Evolutionary conservation across 2,113 vertebrate species (phyloP).

Genomic region (Hemibates koningsi): DNA sequence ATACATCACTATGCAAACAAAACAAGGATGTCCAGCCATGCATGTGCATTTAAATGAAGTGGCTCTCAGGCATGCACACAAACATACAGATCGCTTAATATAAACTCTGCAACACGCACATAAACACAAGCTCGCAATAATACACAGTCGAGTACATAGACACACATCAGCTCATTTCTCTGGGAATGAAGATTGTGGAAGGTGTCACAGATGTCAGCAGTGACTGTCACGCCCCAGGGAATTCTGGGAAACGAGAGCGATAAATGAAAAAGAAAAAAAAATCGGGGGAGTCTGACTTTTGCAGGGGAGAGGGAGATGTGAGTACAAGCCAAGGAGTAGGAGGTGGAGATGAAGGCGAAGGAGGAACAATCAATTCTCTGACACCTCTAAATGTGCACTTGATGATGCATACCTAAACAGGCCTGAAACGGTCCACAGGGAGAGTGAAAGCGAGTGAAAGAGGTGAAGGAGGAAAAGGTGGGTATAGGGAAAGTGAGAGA

Average conservation of each 20-base stretch:
- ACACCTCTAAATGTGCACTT: slow-evolving; percentile 63
- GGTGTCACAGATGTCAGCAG: slow-evolving; percentile 42
- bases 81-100: not conserved
- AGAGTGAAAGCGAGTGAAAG: not conserved
- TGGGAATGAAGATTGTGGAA: not conserved
- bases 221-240: slow-evolving; percentile 28
- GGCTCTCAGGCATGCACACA: not conserved
- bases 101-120: not conserved
- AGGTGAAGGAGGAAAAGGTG: not conserved
- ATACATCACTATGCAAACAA: not conserved
- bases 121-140: not conserved
- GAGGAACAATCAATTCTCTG: slow-evolving; percentile 59
- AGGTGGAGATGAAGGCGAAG: slow-evolving; percentile 51
- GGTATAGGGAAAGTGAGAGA: not conserved
- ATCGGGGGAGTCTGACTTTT: not conserved
- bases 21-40: not conserved
- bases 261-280: not conserved
- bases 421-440: slow-evolving; percentile 33
- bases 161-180: slow-evolving; percentile 4
- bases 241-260: slow-evolving; percentile 5
- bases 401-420: slow-evolving; percentile 68
- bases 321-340: slow-evolving; percentile 19
- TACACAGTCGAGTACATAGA: not conserved
- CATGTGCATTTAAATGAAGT: not conserved
- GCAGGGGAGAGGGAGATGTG: not conserved